These are phyloP conservation scores for Anseranas semipalmata DNA, from an alignment of 2,113 vertebrate genomes.

Conservation along the genomic window DNA sequence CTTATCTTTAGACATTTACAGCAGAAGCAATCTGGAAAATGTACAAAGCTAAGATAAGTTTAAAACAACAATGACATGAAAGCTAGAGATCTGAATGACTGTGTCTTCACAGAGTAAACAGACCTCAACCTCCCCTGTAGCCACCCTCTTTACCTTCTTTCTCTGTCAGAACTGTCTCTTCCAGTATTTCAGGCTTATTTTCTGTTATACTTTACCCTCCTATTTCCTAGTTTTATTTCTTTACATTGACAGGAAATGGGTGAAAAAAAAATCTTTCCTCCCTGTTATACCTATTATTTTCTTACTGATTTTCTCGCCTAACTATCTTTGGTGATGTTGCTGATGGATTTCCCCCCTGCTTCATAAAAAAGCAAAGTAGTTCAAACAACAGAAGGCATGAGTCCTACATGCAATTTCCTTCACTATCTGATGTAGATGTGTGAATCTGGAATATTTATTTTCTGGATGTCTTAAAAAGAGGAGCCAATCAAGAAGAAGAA, in stretches of 20 bases:
- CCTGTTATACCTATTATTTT: neutral
- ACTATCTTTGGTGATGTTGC: neutral
- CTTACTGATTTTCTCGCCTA: neutral
- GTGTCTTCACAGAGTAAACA: neutral
- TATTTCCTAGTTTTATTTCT: neutral
- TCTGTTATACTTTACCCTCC: neutral
- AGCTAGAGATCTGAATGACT: neutral
- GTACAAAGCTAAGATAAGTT: neutral
- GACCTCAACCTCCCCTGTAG: accelerated
- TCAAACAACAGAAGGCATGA: neutral
- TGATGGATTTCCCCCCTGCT: neutral
- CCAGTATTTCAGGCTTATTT: neutral
- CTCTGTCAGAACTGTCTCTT: neutral
- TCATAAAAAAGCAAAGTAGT: neutral
- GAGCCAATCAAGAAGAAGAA: neutral
- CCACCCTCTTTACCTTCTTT: neutral
- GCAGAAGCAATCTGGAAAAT: neutral
- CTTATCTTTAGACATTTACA: neutral
- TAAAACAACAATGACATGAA: neutral
- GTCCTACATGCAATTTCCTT: neutral
- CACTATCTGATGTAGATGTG: neutral
- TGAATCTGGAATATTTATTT: neutral
- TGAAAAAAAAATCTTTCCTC: neutral
- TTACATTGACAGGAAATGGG: neutral
- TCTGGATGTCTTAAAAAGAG: neutral